Conservation (phyloP, 2,888 invertebrate species). For the Dicycla oo region DNA sequence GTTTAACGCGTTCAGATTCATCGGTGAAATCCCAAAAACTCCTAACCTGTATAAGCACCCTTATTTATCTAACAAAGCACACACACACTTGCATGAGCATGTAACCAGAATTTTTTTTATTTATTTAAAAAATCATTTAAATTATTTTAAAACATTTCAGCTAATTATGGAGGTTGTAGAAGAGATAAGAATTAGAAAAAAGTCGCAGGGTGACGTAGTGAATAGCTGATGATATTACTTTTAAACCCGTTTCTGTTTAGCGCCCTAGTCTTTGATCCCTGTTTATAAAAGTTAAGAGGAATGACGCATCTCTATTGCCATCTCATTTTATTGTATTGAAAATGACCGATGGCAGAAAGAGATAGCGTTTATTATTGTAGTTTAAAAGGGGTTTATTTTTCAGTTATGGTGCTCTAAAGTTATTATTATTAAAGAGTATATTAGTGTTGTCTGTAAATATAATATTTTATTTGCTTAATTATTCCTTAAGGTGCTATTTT, state of each 20-base stretch:
- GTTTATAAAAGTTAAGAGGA: slow-evolving; percentile 2
- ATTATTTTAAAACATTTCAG: slow-evolving; percentile 84
- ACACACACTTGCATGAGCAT: slow-evolving; percentile 69
- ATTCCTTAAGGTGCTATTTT: slow-evolving; percentile 68
- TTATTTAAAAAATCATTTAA: slow-evolving; percentile 59
- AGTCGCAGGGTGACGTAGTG: slow-evolving; percentile 83
- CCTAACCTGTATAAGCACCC: slow-evolving; percentile 30
- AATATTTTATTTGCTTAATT: slow-evolving; percentile 61
- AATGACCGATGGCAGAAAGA: slow-evolving; percentile 40
- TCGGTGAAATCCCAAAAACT: not conserved
- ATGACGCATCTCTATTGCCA: slow-evolving; percentile 24
- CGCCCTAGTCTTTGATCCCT: slow-evolving; percentile 70
- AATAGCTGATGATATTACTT: slow-evolving; percentile 77
- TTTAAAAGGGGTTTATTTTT: slow-evolving; percentile 26
- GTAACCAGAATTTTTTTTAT: slow-evolving; percentile 51
- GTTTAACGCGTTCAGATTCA: not conserved
- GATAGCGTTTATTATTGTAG: slow-evolving; percentile 3
- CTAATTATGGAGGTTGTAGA: slow-evolving; percentile 90
- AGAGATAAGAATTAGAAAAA: slow-evolving; percentile 89
- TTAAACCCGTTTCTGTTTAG: slow-evolving; percentile 41
- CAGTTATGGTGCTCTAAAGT: slow-evolving; percentile 64
- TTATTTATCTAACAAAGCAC: slow-evolving; percentile 45
- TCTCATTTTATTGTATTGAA: slow-evolving; percentile 54
- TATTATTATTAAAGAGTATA: slow-evolving; percentile 57
- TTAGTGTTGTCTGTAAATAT: slow-evolving; percentile 69